Evolutionary conservation across 2,113 vertebrate species (phyloP).

Genomic region (Nerophis ophidion): DNA sequence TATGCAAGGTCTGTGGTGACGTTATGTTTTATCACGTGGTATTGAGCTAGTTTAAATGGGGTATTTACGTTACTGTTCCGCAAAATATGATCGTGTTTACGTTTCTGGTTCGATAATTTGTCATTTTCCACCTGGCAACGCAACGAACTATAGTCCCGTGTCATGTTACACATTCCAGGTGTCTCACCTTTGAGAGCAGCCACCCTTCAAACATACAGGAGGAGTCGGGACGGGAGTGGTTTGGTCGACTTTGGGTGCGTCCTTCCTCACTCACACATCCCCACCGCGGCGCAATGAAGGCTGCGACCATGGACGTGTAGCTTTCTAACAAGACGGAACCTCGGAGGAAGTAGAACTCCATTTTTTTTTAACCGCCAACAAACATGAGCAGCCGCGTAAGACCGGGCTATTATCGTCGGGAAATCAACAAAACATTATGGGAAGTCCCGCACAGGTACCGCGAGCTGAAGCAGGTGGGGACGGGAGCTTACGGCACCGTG

Average conservation of each 20-base stretch:
- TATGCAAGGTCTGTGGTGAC: too few species aligned
- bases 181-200: conserved; percentile 35
- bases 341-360: background rate
- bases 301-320: conserved; percentile 55
- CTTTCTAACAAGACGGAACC: conserved; percentile 15
- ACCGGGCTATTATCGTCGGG: conserved; percentile 80
- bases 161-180: background rate
- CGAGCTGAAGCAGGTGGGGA: conserved; percentile 85
- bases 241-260: conserved; percentile 53
- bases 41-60: too few species aligned
- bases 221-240: conserved; percentile 52
- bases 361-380: background rate
- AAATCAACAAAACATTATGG: conserved; percentile 88
- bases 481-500: conserved; percentile 90
- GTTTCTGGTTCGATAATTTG: background rate
- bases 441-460: conserved; percentile 85
- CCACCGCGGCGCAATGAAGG: conserved; percentile 36
- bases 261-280: conserved; percentile 10
- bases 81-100: too few species aligned
- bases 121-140: too few species aligned
- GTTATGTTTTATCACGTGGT: too few species aligned
- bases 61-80: too few species aligned
- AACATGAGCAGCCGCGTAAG: conserved; percentile 65
- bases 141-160: too few species aligned
- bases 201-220: background rate